Conservation (phyloP, 2,113 vertebrate genomes). For the Erpornis zantholeuca region DNA sequence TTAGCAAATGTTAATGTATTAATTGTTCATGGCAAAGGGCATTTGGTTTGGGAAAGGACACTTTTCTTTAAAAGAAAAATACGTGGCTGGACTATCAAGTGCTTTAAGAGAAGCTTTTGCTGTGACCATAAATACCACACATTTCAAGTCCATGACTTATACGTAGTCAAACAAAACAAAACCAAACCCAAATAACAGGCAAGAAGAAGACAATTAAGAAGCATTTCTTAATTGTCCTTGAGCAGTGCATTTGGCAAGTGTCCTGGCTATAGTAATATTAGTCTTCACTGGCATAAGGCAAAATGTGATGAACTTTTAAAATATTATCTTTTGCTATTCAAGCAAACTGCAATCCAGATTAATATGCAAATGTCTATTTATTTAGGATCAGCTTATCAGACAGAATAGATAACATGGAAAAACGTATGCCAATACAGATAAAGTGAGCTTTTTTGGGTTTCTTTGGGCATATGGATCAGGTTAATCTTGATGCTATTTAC, state of each 20-base stretch:
- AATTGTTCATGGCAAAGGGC: neutral
- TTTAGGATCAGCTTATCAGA: constrained; percentile 24
- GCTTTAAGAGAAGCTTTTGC: neutral
- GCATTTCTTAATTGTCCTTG: neutral
- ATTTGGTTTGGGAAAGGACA: neutral
- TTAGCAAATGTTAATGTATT: constrained; percentile 36
- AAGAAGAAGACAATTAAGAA: neutral
- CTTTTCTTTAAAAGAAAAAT: constrained; percentile 8
- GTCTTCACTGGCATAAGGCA: neutral
- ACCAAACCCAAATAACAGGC: neutral
- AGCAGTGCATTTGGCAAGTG: neutral
- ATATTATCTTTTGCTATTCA: constrained; percentile 34
- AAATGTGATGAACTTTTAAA: constrained; percentile 29
- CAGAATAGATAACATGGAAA: neutral
- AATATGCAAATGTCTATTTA: constrained; percentile 30
- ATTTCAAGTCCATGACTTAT: neutral
- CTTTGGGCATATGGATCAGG: neutral
- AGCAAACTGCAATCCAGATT: constrained; percentile 1
- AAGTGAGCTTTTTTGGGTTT: neutral
- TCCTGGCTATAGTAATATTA: neutral
- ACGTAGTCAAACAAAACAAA: neutral
- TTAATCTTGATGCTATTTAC: constrained; percentile 21
- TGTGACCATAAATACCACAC: neutral
- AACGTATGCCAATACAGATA: neutral
- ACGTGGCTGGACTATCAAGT: neutral